Base-by-base conservation (phyloP, 2,888 invertebrate species). In the Synergus laeviventris region DNA sequence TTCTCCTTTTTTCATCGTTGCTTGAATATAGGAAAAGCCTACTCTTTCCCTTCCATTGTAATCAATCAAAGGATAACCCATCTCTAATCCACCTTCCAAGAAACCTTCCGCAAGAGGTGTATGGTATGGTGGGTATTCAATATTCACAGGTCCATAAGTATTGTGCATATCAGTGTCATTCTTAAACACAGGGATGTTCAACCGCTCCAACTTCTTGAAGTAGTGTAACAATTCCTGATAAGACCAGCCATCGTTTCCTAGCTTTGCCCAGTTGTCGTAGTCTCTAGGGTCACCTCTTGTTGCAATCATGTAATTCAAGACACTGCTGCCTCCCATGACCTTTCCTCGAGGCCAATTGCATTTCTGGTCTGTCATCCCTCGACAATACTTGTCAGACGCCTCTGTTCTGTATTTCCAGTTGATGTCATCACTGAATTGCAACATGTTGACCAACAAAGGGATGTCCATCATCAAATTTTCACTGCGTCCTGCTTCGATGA, bases 331-430 rank as follows among this genome's bases (percentile, higher is more conserved):
- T 11, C 97, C 97, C 86, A 97, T 92, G 0, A 96, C 95, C 89
- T 95, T 96, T 3, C 96, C 97, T 61, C 92, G 84, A 0, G 92
- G 89, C 83, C 87, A 88, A 0, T 82, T 86, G 80, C 91, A 91
- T 62, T 83, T 84, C 0, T 84, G 85, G 18, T 87, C 84, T 2
- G 76, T 81, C 86, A 88, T 88, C 4, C 86, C 96, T 24, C 94
- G 92, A 85, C 96, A 96, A 82, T 94, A 95, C 74, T 92, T 93
- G 62, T 93, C 92, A 18, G 95, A 96, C 0, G 96, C 95, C 87
- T 95, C 94, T 0, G 97, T 96, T 87, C 94, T 94, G 89, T 96
- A 97, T 81, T 93, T 94, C 97, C 97, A 97, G 87, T 96, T 96
- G 7, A 75, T 61, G 61, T 93, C 92, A 3, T 78, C 45, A 5